These are phyloP conservation scores for Tympanuchus pallidicinctus DNA, from an alignment of 2,113 vertebrate genomes.

Conservation along the genomic window DNA sequence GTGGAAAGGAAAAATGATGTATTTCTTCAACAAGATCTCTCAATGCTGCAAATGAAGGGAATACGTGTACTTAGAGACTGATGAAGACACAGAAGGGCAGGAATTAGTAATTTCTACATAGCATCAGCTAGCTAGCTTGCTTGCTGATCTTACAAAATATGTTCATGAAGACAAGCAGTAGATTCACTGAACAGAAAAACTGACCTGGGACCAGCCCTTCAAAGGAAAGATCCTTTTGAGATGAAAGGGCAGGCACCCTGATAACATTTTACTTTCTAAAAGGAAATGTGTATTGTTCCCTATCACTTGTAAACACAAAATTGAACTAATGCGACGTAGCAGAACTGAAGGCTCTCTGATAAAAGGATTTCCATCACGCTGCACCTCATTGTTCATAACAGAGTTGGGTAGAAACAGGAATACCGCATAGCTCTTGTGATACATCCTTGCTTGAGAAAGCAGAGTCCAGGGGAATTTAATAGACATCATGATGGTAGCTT, in stretches of 20 bases:
- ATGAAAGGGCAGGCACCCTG: background rate
- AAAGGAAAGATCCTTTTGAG: background rate
- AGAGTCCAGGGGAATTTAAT: background rate
- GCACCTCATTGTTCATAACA: background rate
- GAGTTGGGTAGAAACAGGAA: background rate
- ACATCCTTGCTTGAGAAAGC: background rate
- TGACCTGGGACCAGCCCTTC: background rate
- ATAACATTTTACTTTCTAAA: background rate
- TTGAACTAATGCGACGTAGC: fast-evolving
- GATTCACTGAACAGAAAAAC: background rate
- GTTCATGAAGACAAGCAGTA: background rate
- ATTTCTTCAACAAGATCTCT: background rate
- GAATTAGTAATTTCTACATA: background rate
- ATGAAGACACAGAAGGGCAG: background rate
- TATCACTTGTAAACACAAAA: background rate
- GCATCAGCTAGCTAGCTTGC: fast-evolving
- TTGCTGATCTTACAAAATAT: background rate
- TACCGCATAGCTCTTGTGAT: background rate
- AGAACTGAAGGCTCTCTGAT: background rate
- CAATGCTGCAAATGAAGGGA: background rate
- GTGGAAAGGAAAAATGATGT: background rate
- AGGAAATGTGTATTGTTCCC: background rate
- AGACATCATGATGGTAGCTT: background rate
- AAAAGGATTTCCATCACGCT: background rate
- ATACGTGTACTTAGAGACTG: background rate